Evolutionary conservation across 2,113 vertebrate species (phyloP).

Genomic region (Lagenorhynchus albirostris): DNA sequence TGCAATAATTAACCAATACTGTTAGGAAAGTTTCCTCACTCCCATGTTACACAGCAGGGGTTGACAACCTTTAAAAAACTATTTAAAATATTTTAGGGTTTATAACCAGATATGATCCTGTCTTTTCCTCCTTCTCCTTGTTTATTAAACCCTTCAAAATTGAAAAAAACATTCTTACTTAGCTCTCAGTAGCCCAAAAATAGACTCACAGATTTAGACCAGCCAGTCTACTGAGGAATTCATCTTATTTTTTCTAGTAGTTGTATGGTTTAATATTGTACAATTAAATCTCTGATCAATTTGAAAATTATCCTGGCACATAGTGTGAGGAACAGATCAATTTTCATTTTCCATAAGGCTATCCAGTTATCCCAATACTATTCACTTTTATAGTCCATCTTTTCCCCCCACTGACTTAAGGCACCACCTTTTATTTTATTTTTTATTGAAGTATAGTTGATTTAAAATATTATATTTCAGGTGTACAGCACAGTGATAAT

Average conservation of each 20-base stretch:
- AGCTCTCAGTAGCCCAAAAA: not conserved
- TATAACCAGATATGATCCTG: not conserved
- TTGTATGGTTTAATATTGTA: not conserved
- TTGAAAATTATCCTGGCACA: not conserved
- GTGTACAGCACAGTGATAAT: not conserved
- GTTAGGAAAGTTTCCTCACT: not conserved
- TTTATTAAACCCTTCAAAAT: not conserved
- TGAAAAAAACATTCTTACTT: not conserved
- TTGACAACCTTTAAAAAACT: not conserved
- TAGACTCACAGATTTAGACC: not conserved
- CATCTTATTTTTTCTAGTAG: not conserved
- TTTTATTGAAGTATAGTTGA: not conserved
- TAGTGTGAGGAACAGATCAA: not conserved
- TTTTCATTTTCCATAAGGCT: not conserved
- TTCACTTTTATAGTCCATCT: not conserved
- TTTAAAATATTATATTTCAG: not conserved
- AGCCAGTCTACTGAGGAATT: not conserved
- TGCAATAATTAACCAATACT: not conserved
- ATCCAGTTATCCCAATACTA: not conserved
- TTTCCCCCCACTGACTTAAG: not conserved
- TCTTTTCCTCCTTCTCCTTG: not conserved
- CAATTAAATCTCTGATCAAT: not conserved
- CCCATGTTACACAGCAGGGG: not conserved
- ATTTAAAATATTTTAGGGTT: not conserved
- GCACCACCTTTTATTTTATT: not conserved